A percentile compares a stretch with the other conserved stretches of the same genome.
phyloP scores from a whole-genome alignment of 2,797 vertebrate species.

The Paratrypauchen microcephalus region DNA sequence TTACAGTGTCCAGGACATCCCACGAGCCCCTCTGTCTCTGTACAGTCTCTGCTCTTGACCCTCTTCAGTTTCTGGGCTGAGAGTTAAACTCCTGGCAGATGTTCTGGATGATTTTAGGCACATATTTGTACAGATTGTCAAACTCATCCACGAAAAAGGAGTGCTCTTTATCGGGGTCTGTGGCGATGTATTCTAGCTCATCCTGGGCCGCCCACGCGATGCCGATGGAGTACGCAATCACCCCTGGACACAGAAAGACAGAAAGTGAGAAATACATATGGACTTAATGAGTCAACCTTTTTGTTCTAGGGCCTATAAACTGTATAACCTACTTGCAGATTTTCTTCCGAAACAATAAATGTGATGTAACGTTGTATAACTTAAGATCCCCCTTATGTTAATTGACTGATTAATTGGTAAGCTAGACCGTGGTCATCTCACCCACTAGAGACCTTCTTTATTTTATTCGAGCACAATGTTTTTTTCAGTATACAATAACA shows the following conservation, averaged over 20 bases:
- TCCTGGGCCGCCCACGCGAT: constrained; percentile 96
- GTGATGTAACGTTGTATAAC: too few relatives aligned
- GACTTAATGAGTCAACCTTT: not conserved
- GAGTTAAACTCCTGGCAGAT: constrained; percentile 98
- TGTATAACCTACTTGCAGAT: not conserved
- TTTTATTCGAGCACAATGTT: too few relatives aligned
- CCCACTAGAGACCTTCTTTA: too few relatives aligned
- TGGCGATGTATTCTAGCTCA: constrained; percentile 94
- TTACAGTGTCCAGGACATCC: constrained; percentile 27
- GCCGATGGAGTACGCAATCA: constrained; percentile 93
- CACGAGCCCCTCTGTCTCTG: constrained; percentile 1
- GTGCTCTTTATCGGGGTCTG: constrained; percentile 91
- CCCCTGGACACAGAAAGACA: constrained; percentile 74
- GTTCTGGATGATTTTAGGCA: constrained; percentile 90
- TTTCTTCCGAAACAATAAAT: too few relatives aligned
- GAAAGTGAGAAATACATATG: not conserved
- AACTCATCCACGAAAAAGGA: constrained; percentile 98
- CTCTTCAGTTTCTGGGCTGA: constrained; percentile 90
- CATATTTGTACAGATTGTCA: constrained; percentile 89
- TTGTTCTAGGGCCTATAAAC: not conserved
- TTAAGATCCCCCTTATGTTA: too few relatives aligned
- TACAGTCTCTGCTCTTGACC: not conserved
- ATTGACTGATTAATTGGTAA: too few relatives aligned
- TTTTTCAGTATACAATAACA: not conserved
- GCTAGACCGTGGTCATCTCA: too few relatives aligned